A percentile compares a stretch with the other conserved stretches of the same genome.
Conservation (phyloP, 2,888 invertebrate species). For the Crossocerus cetratus region DNA sequence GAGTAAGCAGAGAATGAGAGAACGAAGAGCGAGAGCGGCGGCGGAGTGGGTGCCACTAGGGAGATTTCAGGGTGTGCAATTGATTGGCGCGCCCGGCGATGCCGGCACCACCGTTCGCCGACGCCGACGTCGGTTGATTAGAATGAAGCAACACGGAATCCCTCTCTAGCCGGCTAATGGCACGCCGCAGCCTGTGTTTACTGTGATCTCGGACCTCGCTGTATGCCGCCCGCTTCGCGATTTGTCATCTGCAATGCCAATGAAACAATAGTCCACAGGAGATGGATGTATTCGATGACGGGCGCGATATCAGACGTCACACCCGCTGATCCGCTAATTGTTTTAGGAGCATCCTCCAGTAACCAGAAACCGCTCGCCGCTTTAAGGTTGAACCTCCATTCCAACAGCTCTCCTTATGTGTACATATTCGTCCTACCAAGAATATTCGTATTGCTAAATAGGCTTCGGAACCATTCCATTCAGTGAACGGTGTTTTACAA, state of each 20-base stretch:
- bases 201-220: conserved; percentile 74
- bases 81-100: conserved; percentile 71
- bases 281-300: conserved; percentile 15
- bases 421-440: conserved; percentile 10
- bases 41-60: conserved; percentile 48
- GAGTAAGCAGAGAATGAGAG: conserved; percentile 45
- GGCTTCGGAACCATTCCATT: conserved; percentile 15
- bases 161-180: conserved; percentile 76
- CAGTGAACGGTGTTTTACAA: too few relatives aligned
- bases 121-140: conserved; percentile 72
- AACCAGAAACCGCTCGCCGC: too few relatives aligned
- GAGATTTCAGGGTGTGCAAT: conserved; percentile 71
- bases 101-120: conserved; percentile 58
- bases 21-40: conserved; percentile 37
- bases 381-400: too few relatives aligned
- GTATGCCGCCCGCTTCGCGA: conserved; percentile 59
- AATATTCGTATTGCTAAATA: conserved; percentile 23
- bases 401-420: too few relatives aligned
- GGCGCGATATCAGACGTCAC: conserved; percentile 24
- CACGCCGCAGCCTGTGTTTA: conserved; percentile 75
- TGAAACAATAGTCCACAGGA: conserved; percentile 60
- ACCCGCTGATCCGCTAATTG: conserved; percentile 2
- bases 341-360: neutral
- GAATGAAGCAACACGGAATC: conserved; percentile 76
- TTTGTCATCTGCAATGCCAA: conserved; percentile 75